These are phyloP conservation scores for Vandiemenella viatica DNA, from an alignment of 2,888 invertebrate species.

Conservation along the genomic window DNA sequence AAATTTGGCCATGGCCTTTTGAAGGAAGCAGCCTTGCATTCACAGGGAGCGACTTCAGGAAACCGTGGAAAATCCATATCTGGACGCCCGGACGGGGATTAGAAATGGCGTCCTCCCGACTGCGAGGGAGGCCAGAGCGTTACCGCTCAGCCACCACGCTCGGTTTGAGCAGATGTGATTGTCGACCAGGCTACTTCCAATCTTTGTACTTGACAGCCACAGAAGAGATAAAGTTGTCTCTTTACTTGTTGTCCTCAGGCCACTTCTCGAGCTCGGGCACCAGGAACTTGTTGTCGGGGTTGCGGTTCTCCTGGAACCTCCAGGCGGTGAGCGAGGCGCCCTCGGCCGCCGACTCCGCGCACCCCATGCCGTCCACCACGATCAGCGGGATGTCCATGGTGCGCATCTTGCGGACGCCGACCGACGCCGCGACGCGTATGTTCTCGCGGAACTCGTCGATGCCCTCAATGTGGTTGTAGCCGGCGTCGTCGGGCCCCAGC, in stretches of 20 bases:
- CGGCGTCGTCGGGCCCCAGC: conserved; percentile 23
- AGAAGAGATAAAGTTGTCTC: too few relatives aligned
- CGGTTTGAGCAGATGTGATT: too few relatives aligned
- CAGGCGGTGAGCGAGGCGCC: conserved; percentile 44
- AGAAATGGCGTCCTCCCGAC: too few relatives aligned
- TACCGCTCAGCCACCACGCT: too few relatives aligned
- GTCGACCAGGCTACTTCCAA: too few relatives aligned
- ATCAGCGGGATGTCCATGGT: conserved; percentile 35
- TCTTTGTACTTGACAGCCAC: too few relatives aligned
- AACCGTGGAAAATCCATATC: too few relatives aligned
- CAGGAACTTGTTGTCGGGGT: conserved; percentile 29
- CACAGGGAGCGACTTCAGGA: too few relatives aligned
- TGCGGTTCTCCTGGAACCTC: conserved; percentile 45
- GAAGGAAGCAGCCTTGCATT: too few relatives aligned
- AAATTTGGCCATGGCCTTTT: too few relatives aligned
- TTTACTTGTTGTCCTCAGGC: neutral
- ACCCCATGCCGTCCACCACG: conserved; percentile 40
- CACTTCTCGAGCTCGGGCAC: neutral
- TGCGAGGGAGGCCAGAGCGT: too few relatives aligned
- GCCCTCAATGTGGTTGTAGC: conserved; percentile 27
- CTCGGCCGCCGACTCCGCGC: conserved; percentile 51
- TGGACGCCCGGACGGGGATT: too few relatives aligned
- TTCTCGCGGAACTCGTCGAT: conserved; percentile 28
- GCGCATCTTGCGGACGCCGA: conserved; percentile 33
- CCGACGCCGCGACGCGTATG: conserved; percentile 27